phyloP scores from a whole-genome alignment of 2,797 vertebrate species.

The Euphonia xanthogaster region DNA sequence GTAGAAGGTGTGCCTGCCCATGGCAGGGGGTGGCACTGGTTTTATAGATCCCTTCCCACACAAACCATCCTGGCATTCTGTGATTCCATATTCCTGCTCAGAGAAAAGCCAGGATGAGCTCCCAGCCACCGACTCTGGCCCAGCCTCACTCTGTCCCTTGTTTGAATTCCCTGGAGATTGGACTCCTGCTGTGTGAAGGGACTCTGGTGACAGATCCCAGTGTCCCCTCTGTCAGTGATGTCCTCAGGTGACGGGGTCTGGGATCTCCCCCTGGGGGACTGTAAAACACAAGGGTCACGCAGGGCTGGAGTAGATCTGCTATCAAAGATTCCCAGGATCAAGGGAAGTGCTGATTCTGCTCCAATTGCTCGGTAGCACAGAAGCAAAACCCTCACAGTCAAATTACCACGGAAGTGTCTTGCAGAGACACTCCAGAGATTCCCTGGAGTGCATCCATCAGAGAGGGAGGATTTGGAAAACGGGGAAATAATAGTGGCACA shows the following conservation, averaged over 20 bases:
- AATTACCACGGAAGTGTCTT: not conserved
- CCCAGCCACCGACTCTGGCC: fast-evolving
- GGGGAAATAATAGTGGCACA: not conserved
- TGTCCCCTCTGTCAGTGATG: not conserved
- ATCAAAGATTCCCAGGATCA: not conserved
- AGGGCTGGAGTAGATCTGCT: not conserved
- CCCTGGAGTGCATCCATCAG: conserved; percentile 20
- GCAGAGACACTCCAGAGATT: not conserved
- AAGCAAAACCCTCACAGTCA: not conserved
- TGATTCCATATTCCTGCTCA: not conserved
- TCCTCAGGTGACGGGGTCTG: fast-evolving
- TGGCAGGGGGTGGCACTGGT: too few species aligned
- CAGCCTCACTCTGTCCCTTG: not conserved
- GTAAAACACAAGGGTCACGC: not conserved
- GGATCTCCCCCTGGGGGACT: not conserved
- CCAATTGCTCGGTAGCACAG: not conserved
- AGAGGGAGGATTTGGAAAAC: not conserved
- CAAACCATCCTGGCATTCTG: not conserved
- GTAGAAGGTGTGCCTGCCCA: not conserved
- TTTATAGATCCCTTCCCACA: not conserved
- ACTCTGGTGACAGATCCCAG: not conserved
- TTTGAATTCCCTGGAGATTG: not conserved
- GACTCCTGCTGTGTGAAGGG: fast-evolving
- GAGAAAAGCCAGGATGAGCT: not conserved
- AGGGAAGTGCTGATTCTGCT: not conserved